Percentiles rank a stretch among this genome's conserved stretches.
Evolutionary conservation across 2,113 vertebrate genomes (phyloP).

Genomic region (Protobothrops flavoviridis): DNA sequence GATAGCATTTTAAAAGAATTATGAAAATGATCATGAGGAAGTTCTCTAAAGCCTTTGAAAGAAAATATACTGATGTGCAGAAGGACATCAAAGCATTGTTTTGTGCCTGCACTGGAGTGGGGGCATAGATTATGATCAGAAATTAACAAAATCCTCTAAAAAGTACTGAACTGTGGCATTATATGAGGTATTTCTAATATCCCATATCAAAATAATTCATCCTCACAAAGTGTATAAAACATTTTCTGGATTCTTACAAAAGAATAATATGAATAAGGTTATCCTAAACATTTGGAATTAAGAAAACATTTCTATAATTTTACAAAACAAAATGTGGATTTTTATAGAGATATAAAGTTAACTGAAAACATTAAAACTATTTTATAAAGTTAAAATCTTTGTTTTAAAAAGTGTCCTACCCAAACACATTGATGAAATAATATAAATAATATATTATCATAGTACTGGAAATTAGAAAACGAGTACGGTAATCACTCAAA

Average conservation of each 20-base stretch:
- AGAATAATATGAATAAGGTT: background rate
- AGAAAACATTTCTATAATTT: background rate
- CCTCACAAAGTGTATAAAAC: slow-evolving; percentile 28
- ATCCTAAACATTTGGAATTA: slow-evolving; percentile 2
- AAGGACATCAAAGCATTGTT: slow-evolving; percentile 30
- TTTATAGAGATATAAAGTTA: background rate
- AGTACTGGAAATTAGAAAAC: background rate
- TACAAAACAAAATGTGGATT: background rate
- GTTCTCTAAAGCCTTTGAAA: background rate
- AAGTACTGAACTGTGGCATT: slow-evolving; percentile 32
- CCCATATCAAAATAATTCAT: slow-evolving; percentile 32
- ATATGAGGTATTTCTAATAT: slow-evolving; percentile 6
- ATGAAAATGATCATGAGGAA: slow-evolving; percentile 5
- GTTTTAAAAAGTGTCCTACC: background rate
- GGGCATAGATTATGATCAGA: slow-evolving; percentile 5
- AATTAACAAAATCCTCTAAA: slow-evolving; percentile 18
- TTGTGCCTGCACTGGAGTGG: background rate
- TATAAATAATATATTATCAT: background rate
- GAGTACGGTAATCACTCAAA: background rate
- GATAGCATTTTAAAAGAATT: background rate
- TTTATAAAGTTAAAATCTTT: background rate
- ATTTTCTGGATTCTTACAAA: background rate
- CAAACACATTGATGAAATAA: background rate
- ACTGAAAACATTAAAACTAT: background rate
- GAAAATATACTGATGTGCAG: slow-evolving; percentile 12